Evolutionary conservation across 2,797 vertebrate species (phyloP).

Genomic region (Siniperca obscura): DNA sequence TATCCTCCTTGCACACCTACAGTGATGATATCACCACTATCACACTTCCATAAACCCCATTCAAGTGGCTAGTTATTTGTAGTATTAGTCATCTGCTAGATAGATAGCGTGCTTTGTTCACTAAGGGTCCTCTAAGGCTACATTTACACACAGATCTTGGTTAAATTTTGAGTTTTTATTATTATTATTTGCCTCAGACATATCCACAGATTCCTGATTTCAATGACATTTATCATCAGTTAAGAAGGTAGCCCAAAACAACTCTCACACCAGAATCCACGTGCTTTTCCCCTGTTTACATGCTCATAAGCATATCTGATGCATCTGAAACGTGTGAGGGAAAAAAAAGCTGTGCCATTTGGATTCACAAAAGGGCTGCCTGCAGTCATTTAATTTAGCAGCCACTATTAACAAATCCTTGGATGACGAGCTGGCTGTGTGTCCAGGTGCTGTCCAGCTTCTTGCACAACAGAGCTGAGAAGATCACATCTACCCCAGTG

Average conservation of each 20-base stretch:
- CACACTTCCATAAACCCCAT: not conserved
- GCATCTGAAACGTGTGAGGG: not conserved
- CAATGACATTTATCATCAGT: not conserved
- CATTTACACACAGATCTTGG: not conserved
- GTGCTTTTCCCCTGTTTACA: not conserved
- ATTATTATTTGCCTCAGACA: not conserved
- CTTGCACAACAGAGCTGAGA: constrained; percentile 46
- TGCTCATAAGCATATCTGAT: not conserved
- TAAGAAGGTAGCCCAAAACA: not conserved
- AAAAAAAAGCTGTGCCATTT: not conserved
- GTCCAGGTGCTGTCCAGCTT: constrained; percentile 32
- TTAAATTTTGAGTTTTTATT: not conserved
- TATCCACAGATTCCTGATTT: constrained; percentile 10
- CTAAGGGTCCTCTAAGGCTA: not conserved
- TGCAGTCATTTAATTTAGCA: not conserved
- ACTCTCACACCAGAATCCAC: not conserved
- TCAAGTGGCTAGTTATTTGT: constrained; percentile 1
- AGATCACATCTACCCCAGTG: constrained; percentile 16
- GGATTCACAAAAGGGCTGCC: not conserved
- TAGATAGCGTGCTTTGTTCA: not conserved
- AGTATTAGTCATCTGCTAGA: constrained; percentile 14
- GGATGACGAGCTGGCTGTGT: not conserved
- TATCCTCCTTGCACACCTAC: constrained; percentile 45
- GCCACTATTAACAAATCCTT: not conserved
- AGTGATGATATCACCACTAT: constrained; percentile 60